Conservation (phyloP, 2,888 invertebrate genomes). For the Napeogenes inachia region DNA sequence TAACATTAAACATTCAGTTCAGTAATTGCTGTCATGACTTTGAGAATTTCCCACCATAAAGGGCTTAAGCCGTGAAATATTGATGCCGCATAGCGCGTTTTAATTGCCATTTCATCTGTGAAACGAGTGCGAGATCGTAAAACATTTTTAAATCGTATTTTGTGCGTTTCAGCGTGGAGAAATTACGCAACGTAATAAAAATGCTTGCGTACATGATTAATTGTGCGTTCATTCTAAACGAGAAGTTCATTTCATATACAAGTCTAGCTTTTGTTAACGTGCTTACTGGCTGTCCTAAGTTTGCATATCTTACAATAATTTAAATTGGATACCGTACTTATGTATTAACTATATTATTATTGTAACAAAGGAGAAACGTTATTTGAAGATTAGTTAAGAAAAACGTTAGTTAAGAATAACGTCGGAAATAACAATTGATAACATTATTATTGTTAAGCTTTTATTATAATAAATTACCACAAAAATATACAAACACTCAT, state of each 20-base stretch:
- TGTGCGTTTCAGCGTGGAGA: constrained; percentile 19
- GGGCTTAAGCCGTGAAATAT: constrained; percentile 51
- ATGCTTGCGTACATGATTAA: not conserved
- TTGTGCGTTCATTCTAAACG: not conserved
- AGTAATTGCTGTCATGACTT: constrained; percentile 65
- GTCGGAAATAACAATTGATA: no score
- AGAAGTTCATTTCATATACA: not conserved
- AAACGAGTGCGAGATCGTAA: constrained; percentile 35
- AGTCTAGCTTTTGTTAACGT: not conserved
- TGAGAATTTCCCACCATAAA: constrained; percentile 54
- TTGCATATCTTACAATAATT: not conserved
- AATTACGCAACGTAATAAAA: constrained; percentile 17
- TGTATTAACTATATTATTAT: no score
- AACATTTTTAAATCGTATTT: constrained; percentile 33
- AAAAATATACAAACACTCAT: no score
- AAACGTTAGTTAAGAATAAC: no score
- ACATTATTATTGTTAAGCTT: no score
- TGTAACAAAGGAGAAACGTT: no score
- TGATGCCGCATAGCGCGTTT: constrained; percentile 39
- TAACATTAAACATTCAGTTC: constrained; percentile 63
- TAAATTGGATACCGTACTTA: no score
- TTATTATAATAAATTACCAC: no score
- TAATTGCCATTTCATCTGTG: constrained; percentile 41
- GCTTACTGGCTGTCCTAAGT: not conserved
- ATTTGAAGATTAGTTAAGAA: no score